phyloP scores from a whole-genome alignment of 2,888 invertebrate species.

The Lasioglossum leucozonium region DNA sequence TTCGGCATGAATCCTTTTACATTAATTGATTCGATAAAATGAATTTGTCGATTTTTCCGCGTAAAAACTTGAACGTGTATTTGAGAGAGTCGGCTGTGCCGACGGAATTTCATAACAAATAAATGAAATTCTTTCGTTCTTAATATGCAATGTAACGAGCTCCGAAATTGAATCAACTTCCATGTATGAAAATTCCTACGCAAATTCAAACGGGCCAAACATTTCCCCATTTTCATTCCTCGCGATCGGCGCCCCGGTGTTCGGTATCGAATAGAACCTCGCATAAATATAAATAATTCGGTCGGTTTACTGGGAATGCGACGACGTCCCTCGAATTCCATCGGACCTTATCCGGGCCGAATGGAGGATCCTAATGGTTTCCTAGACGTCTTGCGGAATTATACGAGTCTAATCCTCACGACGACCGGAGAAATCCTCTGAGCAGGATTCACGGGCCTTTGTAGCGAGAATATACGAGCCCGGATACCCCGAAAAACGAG shows the following conservation, averaged over 20 bases:
- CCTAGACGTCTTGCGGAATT: constrained; percentile 59
- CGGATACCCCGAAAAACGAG: background rate
- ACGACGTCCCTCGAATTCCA: constrained; percentile 36
- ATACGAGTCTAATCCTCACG: constrained; percentile 67
- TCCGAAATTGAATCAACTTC: background rate
- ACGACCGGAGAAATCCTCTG: constrained; percentile 61
- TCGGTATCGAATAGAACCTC: constrained; percentile 28
- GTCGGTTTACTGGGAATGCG: constrained; percentile 8
- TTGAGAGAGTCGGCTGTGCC: background rate
- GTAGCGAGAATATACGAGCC: constrained; percentile 1
- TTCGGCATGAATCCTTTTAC: background rate
- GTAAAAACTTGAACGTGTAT: background rate
- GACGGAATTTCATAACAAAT: constrained; percentile 12
- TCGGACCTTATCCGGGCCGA: constrained; percentile 40
- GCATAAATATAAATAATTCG: constrained; percentile 31
- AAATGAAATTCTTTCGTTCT: background rate
- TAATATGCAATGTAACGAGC: background rate
- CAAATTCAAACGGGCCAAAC: background rate
- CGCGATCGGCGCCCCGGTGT: background rate
- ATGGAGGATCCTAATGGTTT: constrained; percentile 57
- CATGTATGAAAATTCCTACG: constrained; percentile 4
- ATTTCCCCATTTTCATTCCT: background rate
- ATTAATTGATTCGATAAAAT: background rate
- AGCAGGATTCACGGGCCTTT: constrained; percentile 61
- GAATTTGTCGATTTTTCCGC: background rate